These are phyloP conservation scores for Eupleurogrammus muticus DNA, from an alignment of 2,797 vertebrate genomes.

Conservation along the genomic window DNA sequence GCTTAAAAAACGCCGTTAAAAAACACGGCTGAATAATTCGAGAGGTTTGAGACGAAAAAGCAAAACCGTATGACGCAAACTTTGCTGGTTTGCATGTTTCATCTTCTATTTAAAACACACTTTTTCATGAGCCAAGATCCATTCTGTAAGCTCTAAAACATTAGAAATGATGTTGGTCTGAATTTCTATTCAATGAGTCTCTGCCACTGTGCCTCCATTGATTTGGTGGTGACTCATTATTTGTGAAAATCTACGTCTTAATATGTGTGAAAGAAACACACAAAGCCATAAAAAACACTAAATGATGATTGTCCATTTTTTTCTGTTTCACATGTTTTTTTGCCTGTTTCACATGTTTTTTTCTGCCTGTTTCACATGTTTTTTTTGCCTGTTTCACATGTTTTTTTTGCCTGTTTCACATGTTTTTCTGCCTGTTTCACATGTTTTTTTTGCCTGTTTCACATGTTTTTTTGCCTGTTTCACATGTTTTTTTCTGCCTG, in stretches of 20 bases:
- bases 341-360: no score
- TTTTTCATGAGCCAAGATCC: background rate
- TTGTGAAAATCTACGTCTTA: conserved; percentile 18
- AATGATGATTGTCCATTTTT: background rate
- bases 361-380: no score
- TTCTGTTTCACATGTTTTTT: no score
- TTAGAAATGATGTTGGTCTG: background rate
- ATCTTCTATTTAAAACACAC: background rate
- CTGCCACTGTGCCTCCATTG: background rate
- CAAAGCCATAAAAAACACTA: background rate
- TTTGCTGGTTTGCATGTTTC: background rate
- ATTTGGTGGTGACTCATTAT: conserved; percentile 39
- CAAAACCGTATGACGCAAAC: background rate
- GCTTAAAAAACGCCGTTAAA: conserved; percentile 2
- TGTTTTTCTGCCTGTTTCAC: no score
- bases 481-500: no score
- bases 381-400: no score
- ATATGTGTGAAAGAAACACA: conserved; percentile 24
- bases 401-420: no score
- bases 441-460: no score
- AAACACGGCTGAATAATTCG: background rate
- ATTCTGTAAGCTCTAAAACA: background rate
- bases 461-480: no score
- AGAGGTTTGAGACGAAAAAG: no score
- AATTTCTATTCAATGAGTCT: background rate